phyloP scores from a whole-genome alignment of 2,113 vertebrate species.

The Gracilinanus agilis region DNA sequence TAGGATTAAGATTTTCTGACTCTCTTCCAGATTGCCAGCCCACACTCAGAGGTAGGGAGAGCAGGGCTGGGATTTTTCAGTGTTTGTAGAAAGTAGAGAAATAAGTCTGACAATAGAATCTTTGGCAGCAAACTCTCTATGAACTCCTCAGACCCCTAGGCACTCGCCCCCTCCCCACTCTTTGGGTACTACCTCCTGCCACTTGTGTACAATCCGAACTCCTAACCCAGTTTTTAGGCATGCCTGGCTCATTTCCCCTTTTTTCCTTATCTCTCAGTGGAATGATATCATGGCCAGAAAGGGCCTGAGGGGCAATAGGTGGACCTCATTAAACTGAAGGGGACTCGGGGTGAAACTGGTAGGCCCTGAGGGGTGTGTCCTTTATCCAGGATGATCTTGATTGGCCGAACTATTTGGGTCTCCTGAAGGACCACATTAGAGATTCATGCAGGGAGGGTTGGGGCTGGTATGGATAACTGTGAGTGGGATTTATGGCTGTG shows the following conservation, averaged over 20 bases:
- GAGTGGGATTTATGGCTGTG: neutral
- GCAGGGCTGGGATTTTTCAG: neutral
- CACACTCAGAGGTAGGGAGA: no score
- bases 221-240: neutral
- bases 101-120: neutral
- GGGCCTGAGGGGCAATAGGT: neutral
- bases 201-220: neutral
- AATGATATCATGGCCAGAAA: neutral
- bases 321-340: neutral
- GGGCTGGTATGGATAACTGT: neutral
- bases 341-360: neutral
- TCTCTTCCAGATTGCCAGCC: neutral
- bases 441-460: neutral
- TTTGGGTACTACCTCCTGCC: neutral
- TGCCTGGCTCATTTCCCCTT: neutral
- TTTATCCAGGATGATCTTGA: neutral
- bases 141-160: neutral
- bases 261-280: constrained; percentile 16
- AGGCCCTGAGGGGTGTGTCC: neutral
- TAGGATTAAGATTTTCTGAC: neutral
- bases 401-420: neutral
- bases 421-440: neutral
- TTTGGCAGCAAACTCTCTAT: neutral
- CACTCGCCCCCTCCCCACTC: neutral
- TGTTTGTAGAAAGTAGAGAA: neutral